A percentile compares a stretch with the other conserved stretches of the same genome.
Evolutionary conservation across 2,797 vertebrate species (phyloP).

Genomic region (Gobionotothen gibberifrons): DNA sequence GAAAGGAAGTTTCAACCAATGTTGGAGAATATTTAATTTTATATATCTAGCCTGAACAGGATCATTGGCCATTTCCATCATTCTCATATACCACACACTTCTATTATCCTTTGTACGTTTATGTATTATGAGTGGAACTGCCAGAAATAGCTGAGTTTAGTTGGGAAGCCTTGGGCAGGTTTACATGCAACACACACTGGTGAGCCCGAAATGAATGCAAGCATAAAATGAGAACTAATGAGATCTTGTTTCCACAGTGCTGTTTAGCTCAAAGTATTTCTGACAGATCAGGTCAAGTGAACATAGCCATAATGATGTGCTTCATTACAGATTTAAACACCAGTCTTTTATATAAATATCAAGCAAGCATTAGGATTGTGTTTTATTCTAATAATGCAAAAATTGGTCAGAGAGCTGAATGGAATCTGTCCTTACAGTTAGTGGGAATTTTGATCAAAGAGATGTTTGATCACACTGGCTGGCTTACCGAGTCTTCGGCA

Average conservation of each 20-base stretch:
- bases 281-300: slow-evolving; percentile 1
- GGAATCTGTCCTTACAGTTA: neutral
- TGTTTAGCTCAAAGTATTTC: slow-evolving; percentile 17
- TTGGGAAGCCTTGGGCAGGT: neutral
- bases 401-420: slow-evolving; percentile 11
- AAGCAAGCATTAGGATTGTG: slow-evolving; percentile 11
- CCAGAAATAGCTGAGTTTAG: neutral
- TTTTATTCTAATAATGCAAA: neutral
- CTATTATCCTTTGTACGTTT: neutral
- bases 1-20: too few relatives aligned
- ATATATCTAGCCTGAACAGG: too few relatives aligned
- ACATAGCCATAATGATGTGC: neutral
- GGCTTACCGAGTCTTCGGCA: slow-evolving; percentile 3
- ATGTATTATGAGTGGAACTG: neutral
- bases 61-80: too few relatives aligned
- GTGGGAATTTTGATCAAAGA: slow-evolving; percentile 22
- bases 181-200: slow-evolving; percentile 9
- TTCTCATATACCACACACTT: neutral
- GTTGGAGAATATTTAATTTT: too few relatives aligned
- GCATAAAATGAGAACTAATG: slow-evolving; percentile 26
- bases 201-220: slow-evolving; percentile 8
- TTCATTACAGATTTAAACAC: slow-evolving; percentile 15
- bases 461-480: slow-evolving; percentile 14
- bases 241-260: slow-evolving; percentile 15
- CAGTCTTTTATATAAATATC: slow-evolving; percentile 10